Evolutionary conservation across 2,113 vertebrate species (phyloP), one percentile per base, ranked within the genome.

Genomic region (Argyrosomus japonicus): DNA sequence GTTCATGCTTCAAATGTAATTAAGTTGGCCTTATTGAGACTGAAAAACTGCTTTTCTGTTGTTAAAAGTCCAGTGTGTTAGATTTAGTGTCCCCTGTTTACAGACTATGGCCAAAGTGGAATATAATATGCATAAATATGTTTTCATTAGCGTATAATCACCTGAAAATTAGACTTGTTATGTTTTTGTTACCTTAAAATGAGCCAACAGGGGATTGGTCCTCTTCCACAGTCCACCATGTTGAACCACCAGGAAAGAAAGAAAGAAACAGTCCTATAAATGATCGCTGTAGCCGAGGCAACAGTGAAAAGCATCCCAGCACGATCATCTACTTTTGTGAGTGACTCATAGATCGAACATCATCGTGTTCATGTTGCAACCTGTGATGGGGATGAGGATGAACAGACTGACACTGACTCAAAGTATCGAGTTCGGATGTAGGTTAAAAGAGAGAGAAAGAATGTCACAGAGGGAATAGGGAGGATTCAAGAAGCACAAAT

Each of bases 311-410:
- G n/a, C 56, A 64, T 57, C 29, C 27, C 48, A 40, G 47, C 61
- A 19, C 4, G 32, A 73, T 77, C 27, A 74, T 57, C 23, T 77
- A 60, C 62, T 63, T 64, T 54, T 54, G 21, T n/a, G 14, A 15
- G 45, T 62, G 19, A 68, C 18, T 68, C 43, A 29, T 62, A 23
- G 36, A 67, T 53, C 3, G 5, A 76, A 21, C 51, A 65, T 58
- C 47, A 25, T 17, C 0, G 4, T 32, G n/a, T 12, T 69, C 63
- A 12, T 25, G 27, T 40, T 62, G 25, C 40, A 29, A 9, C 6
- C 5, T 77, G 50, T 45, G 17, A 71, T 70, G 45, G 45, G 47
- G 36, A 47, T 8, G 4, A 61, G 32, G 21, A 62, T 50, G 36
- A 40, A 40, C 36, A 65, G 69, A 75, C 2, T 5, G 82, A 65